Evolutionary conservation across 2,797 vertebrate genomes (phyloP).

Genomic region (Selene dorsalis): DNA sequence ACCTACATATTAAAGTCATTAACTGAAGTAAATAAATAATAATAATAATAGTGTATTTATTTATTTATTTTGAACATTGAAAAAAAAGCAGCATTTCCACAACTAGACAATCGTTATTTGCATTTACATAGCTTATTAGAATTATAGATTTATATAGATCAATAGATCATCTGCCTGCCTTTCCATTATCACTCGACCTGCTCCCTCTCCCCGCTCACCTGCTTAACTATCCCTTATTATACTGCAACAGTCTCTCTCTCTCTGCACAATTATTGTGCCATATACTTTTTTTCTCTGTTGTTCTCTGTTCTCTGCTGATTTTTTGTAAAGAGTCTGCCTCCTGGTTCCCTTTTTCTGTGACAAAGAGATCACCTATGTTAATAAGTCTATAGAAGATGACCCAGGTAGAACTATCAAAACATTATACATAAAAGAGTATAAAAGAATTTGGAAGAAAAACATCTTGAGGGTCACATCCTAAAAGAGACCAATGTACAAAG

Average conservation of each 20-base stretch:
- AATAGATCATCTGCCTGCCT: too few species aligned
- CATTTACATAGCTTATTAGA: not conserved
- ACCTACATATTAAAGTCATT: too few species aligned
- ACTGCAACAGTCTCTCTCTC: too few species aligned
- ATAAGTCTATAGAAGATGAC: not conserved
- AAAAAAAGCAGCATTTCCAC: too few species aligned
- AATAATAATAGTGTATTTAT: too few species aligned
- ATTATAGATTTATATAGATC: not conserved
- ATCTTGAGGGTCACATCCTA: constrained; percentile 5
- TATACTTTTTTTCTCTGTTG: not conserved
- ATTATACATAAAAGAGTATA: not conserved
- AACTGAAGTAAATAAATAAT: too few species aligned
- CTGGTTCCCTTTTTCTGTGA: not conserved
- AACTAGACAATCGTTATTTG: not conserved
- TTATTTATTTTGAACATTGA: too few species aligned
- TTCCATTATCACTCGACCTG: too few species aligned
- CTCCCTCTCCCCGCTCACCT: not conserved
- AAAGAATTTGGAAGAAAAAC: not conserved
- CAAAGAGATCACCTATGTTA: not conserved
- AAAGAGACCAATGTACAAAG: constrained; percentile 48
- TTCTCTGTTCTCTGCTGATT: not conserved
- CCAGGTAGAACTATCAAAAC: not conserved
- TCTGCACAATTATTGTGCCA: not conserved
- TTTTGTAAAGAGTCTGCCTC: not conserved
- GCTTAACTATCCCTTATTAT: not conserved